Base-by-base conservation (phyloP, 2,113 vertebrate genomes). In the Barbus barbus region DNA sequence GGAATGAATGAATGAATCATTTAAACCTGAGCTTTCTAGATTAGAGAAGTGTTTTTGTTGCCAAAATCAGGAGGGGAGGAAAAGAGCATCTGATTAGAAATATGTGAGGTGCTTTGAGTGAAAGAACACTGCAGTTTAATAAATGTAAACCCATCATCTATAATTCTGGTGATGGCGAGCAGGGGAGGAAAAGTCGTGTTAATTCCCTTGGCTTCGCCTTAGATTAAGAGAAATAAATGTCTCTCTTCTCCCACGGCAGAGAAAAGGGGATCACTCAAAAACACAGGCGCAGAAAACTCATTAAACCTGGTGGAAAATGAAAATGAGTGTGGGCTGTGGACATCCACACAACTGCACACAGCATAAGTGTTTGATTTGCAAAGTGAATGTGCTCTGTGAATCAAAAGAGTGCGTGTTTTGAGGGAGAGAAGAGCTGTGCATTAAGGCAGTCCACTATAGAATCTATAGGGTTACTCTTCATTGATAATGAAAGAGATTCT, bases 261-360 rank as follows among this genome's bases (percentile, higher is more conserved):
- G 56, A 85, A 85, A 75, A 56, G 31, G 63, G 75, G 84, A 85
- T 88, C 65, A 86, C 86, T 86, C 85, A 84, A 69, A 79, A 86
- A 82, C 46, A 58, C 9, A 26, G 38, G 67, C 36, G 16, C 38
- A 51, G 67, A 73, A 86, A 78, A 83, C 82, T 86, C 79, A 88
- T 86, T 81, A 79, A 69, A 56, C 48, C 26, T 26, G 31, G 67
- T 65, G 46, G 65, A 61, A 77, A 56, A 87, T 84, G 78, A 88
- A 82, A 72, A 65, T 5, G 60, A 85, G 69, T 65, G 69, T 38
- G 28, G 38, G 56, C 20, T 33, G 60, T 41, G 51, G 71, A 51
- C 73, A 72, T 33, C 28, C 72, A 56, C 78, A 60, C 36, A 28
- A 65, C 51, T 60, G 16, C 76, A 58, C 48, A 24, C 11, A 81